Base-by-base conservation (phyloP, 2,888 invertebrate species). In the Tetanocera ferruginea region DNA sequence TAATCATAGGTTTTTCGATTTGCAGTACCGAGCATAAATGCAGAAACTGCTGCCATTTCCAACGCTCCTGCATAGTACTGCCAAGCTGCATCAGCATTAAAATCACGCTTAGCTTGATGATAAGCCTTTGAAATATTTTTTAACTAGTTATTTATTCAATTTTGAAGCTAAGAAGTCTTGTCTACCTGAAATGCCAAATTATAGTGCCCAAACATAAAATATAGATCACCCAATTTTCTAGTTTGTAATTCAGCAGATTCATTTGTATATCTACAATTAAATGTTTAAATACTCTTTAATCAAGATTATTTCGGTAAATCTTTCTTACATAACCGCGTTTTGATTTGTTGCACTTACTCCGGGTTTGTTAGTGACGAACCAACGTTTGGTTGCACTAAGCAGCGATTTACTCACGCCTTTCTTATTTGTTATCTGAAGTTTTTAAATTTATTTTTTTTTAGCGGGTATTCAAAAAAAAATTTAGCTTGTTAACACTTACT, bases 1-100 rank as follows among this genome's bases (percentile, higher is more conserved):
- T 99, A 98, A 81, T 95, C 95, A 81, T 94, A 93, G 0, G 95
- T 95, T 89, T 96, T 96, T 64, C 94, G 91, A 80, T 93, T 93
- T 5, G 94, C 92, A 81, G 95, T 95, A 43, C 94, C 94, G 76
- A 94, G 93, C 95, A 98, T 96, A 86, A 97, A 98, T 1, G 97
- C 95, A 76, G 97, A 94, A 37, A 98, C 90, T 14, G 96, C 96
- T 6, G 98, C 98, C 98, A 98, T 98, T 91, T 98, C 98, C 70
- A 98, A 91, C 5, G 99, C 98, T 11, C 98, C 98, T 0, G 99
- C 98, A 90, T 96, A 98, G 89, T 98, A 96, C 37, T 98, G 92
- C 98, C 98, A 98, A 0, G 99, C 99, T 83, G 97, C 96, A 88
- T 99, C 99, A 1, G 95, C 95, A 87, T 96, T 96, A 89, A 99